Percentiles rank a stretch among this genome's conserved stretches.
Evolutionary conservation across 2,113 vertebrate species (phyloP).

Genomic region (Blennius ocellaris): DNA sequence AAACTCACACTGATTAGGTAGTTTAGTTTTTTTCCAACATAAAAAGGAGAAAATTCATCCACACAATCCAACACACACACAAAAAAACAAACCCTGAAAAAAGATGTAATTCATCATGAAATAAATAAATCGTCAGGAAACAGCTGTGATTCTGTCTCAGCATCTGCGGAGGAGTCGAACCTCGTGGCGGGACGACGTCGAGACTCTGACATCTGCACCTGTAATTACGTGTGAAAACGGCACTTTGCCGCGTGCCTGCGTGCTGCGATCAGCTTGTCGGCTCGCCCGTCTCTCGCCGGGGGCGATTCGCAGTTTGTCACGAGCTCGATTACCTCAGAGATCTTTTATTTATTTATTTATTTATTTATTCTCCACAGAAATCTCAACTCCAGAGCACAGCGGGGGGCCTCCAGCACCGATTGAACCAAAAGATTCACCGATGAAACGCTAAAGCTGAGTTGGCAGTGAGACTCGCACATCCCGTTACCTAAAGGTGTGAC

Average conservation of each 20-base stretch:
- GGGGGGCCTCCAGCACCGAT: neutral
- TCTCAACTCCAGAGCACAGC: neutral
- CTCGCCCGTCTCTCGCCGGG: slow-evolving; percentile 8
- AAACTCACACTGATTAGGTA: too few species aligned
- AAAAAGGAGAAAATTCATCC: too few species aligned
- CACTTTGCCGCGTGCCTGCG: slow-evolving; percentile 21
- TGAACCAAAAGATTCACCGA: neutral
- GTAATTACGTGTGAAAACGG: slow-evolving; percentile 44
- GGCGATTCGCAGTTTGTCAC: slow-evolving; percentile 34
- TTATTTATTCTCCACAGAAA: neutral
- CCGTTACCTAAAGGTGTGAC: too few species aligned
- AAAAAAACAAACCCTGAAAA: too few species aligned
- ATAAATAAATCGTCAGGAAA: neutral
- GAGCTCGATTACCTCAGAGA: neutral
- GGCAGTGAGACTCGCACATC: too few species aligned
- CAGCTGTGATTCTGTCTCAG: slow-evolving; percentile 25
- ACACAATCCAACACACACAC: too few species aligned
- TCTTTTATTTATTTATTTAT: slow-evolving; percentile 20
- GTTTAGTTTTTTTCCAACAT: too few species aligned
- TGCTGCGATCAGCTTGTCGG: neutral
- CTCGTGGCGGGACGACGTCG: neutral
- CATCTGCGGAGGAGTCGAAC: slow-evolving; percentile 1
- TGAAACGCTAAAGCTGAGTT: neutral
- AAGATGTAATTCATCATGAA: too few species aligned
- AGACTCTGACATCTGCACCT: slow-evolving; percentile 14